Conservation (phyloP, 2,888 invertebrate species). For the Agrilus mali region DNA sequence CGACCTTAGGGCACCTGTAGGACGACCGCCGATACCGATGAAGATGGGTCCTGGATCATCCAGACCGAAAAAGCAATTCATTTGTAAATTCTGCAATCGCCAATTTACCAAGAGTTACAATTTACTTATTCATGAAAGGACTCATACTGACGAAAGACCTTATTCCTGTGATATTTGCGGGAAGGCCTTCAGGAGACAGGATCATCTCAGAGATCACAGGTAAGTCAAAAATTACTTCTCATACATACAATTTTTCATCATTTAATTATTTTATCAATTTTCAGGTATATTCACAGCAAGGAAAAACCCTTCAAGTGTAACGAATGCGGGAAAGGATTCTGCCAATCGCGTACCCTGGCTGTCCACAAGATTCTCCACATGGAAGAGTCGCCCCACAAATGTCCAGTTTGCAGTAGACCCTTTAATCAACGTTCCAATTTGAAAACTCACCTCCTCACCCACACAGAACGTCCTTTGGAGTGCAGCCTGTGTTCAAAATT, state of each 20-base stretch:
- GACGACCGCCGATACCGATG: conserved; percentile 38
- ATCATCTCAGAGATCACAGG: conserved; percentile 86
- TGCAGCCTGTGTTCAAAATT: conserved; percentile 26
- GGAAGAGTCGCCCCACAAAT: conserved; percentile 89
- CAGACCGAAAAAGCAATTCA: conserved; percentile 75
- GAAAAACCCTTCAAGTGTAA: conserved; percentile 97
- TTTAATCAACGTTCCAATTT: conserved; percentile 90
- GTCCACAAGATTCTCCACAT: conserved; percentile 90
- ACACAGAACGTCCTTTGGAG: conserved; percentile 50
- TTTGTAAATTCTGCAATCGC: conserved; percentile 93
- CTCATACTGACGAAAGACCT: conserved; percentile 93
- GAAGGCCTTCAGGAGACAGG: conserved; percentile 90
- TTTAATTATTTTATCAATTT: conserved; percentile 10
- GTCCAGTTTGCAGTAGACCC: conserved; percentile 74
- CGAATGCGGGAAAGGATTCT: conserved; percentile 96
- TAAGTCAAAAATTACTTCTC: conserved; percentile 29
- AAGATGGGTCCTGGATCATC: conserved; percentile 36
- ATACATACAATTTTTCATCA: background rate
- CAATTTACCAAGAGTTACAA: conserved; percentile 98
- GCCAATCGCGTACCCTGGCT: conserved; percentile 90
- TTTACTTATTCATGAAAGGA: conserved; percentile 90
- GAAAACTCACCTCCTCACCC: conserved; percentile 81
- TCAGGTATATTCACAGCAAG: conserved; percentile 93
- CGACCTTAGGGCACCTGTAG: conserved; percentile 20
- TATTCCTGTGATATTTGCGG: conserved; percentile 94